phyloP scores from a whole-genome alignment of 2,888 invertebrate species.

The Aspidiotus destructor region DNA sequence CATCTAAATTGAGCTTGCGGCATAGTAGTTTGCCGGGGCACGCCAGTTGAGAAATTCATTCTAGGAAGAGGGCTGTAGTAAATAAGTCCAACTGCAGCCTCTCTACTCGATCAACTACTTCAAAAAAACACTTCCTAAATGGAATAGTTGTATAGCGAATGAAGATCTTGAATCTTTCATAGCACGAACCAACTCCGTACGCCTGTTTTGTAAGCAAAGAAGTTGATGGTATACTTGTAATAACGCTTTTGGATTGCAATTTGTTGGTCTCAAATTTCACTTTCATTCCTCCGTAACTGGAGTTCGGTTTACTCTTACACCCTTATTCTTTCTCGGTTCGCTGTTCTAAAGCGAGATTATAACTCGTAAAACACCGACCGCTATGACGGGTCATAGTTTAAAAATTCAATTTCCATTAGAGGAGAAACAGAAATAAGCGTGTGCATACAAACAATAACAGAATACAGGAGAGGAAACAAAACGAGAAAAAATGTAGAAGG shows the following conservation, averaged over 20 bases:
- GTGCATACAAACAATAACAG: not conserved
- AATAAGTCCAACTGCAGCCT: too few relatives aligned
- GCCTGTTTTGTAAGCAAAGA: too few relatives aligned
- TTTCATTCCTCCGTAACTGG: not conserved
- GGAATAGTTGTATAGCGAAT: too few relatives aligned
- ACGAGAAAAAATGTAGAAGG: not conserved
- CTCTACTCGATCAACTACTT: too few relatives aligned
- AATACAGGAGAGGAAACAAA: constrained; percentile 2
- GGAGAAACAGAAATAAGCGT: constrained; percentile 21
- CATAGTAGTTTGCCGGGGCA: too few relatives aligned
- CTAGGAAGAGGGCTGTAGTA: too few relatives aligned
- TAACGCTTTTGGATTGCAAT: not conserved
- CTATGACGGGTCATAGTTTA: constrained; percentile 30
- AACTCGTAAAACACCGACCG: constrained; percentile 29
- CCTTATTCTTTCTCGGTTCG: not conserved
- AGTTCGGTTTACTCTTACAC: constrained; percentile 20
- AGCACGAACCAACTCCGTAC: too few relatives aligned
- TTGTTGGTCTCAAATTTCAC: constrained; percentile 7
- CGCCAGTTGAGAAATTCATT: too few relatives aligned
- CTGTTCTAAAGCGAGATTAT: constrained; percentile 21
- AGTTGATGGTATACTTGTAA: too few relatives aligned
- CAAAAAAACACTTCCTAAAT: too few relatives aligned
- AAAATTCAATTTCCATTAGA: constrained; percentile 33
- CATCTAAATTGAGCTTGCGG: too few relatives aligned
- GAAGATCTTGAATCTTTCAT: too few relatives aligned